Base-by-base conservation (phyloP, 2,888 invertebrate species). In the Meghimatium bilineatum region DNA sequence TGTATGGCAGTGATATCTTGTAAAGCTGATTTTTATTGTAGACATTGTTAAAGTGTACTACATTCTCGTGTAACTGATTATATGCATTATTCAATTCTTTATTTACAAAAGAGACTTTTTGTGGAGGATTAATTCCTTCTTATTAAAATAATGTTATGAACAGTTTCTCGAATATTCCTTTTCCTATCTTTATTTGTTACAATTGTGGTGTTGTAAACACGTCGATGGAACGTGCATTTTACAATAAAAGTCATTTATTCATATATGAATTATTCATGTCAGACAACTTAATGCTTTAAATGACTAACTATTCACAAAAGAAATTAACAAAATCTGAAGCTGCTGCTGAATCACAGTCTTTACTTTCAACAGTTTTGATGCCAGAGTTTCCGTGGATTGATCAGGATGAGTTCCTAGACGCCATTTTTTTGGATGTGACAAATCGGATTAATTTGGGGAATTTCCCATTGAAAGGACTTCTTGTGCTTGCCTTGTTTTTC, bases 391-490 rank as follows among this genome's bases (percentile, higher is more conserved):
- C 36, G 38, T 71, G 71, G 71, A 44, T 38, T 44, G 71, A 71
- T 44, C 89, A 98, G 98, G 99, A 99, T 94, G 99, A 99, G 94
- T 98, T 99, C 94, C 95, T 99, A 82, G 99, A 99, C 94, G 98
- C 99, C 0, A 96, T 99, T 90, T 99, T n/a, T 99, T 93, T 99
- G 99, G 99, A 96, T 97, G 90, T 95, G 99, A 90, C 99, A 99
- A 95, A 96, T 97, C 26, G 99, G 5, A 94, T 99, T 60, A 94
- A 96, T 87, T 99, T 99, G 98, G 99, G 99, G 20, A 94, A 99
- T 80, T 94, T 99, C 87, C 98, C 99, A 29, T 94, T 99, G 69
- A 98, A 97, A 94, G 99, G 99, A 86, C 96, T 99, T 91, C 91
- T 99, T 90, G 99, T 97, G 85, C 94, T 99, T 87, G 94, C 96